Conservation (phyloP, 2,797 vertebrate species). For the Lindbergichthys nudifrons region DNA sequence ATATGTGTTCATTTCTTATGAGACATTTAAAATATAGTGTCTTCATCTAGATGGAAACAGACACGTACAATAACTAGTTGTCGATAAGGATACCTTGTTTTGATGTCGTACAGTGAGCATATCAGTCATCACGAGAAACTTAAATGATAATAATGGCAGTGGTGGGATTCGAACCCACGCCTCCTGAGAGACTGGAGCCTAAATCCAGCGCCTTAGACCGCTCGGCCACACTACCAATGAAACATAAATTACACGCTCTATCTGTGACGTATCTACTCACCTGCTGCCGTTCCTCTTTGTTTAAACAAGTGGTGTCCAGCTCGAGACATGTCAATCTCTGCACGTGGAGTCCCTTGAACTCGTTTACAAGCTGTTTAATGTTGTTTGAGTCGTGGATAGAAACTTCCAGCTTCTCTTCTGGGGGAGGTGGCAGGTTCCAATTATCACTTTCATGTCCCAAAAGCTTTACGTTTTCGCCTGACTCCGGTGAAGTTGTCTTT, state of each 20-base stretch:
- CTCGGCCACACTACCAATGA: constrained; percentile 59
- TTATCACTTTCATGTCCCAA: background rate
- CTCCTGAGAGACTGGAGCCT: constrained; percentile 73
- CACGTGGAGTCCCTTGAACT: constrained; percentile 66
- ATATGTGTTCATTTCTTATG: constrained; percentile 1
- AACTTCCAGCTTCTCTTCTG: background rate
- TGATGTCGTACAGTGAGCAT: no score
- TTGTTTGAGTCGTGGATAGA: background rate
- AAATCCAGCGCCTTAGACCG: constrained; percentile 68
- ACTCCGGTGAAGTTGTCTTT: background rate
- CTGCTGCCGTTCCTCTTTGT: constrained; percentile 45
- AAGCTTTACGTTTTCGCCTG: background rate
- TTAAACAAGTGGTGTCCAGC: constrained; percentile 14
- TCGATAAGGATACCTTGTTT: no score
- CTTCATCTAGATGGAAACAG: background rate
- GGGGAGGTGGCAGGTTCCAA: constrained; percentile 2
- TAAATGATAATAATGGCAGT: constrained; percentile 72
- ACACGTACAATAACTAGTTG: background rate
- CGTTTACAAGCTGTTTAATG: constrained; percentile 64
- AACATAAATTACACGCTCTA: rapidly evolving
- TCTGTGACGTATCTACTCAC: constrained; percentile 11
- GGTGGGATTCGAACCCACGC: constrained; percentile 87
- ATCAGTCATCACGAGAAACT: no score
- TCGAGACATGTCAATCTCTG: constrained; percentile 66
- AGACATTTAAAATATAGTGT: background rate